phyloP scores from a whole-genome alignment of 2,113 vertebrate species.

The Camarhynchus parvulus region DNA sequence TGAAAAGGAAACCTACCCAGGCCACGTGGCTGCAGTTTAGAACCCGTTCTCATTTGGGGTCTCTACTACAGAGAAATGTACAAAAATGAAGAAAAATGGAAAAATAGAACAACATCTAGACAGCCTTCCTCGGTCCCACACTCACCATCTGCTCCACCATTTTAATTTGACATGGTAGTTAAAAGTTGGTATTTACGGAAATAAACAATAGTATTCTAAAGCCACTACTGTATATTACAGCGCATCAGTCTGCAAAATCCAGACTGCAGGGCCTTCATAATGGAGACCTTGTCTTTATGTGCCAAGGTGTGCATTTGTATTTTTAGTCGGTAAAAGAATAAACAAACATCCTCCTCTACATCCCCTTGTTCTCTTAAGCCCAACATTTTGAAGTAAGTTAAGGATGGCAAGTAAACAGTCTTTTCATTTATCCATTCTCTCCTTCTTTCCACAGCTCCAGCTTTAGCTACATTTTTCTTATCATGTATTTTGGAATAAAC shows the following conservation, averaged over 20 bases:
- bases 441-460: background rate
- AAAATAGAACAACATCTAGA: background rate
- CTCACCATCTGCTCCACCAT: background rate
- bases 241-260: background rate
- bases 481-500: background rate
- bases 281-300: background rate
- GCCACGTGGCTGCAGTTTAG: conserved; percentile 43
- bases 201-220: background rate
- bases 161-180: background rate
- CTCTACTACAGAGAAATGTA: background rate
- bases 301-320: background rate
- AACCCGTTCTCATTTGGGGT: conserved; percentile 30
- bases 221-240: background rate
- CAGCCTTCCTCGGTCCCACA: background rate
- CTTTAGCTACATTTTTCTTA: background rate
- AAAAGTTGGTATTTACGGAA: background rate
- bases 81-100: conserved; percentile 15
- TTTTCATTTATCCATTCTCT: background rate
- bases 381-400: background rate
- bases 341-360: background rate
- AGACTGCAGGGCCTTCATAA: background rate
- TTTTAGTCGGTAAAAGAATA: background rate
- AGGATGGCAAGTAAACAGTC: background rate
- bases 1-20: conserved; percentile 67
- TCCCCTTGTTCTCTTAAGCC: background rate